phyloP scores from a whole-genome alignment of 2,888 invertebrate genomes.

The Sinopyrophorus schimmeli region DNA sequence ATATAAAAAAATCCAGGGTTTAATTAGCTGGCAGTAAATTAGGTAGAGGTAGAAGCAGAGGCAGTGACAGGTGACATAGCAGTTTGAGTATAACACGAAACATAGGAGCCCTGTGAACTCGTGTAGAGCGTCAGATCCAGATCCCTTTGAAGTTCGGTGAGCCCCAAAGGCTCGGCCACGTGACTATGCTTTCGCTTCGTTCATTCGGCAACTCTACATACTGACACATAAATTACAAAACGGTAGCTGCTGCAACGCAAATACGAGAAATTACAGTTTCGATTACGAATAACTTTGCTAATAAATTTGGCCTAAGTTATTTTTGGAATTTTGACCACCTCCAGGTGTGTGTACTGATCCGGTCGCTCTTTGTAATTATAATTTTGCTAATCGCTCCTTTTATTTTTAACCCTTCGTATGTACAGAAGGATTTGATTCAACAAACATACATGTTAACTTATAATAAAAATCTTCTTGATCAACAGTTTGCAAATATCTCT shows the following conservation, averaged over 20 bases:
- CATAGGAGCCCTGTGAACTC: constrained; percentile 23
- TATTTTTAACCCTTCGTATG: no score
- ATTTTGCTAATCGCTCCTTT: no score
- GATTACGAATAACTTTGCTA: constrained; percentile 15
- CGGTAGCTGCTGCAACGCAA: constrained; percentile 17
- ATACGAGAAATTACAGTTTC: constrained; percentile 21
- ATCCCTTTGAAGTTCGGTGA: constrained; percentile 41
- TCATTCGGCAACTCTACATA: constrained; percentile 24
- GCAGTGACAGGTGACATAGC: constrained; percentile 31
- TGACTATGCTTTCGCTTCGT: constrained; percentile 22
- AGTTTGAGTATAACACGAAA: constrained; percentile 23
- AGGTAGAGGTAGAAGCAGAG: constrained; percentile 27
- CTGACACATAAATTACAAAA: constrained; percentile 28
- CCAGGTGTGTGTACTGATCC: no score
- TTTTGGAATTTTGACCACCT: constrained; percentile 14
- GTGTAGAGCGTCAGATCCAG: constrained; percentile 42
- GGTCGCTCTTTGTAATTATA: no score
- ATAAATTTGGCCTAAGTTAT: constrained; percentile 14
- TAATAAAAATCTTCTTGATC: no score
- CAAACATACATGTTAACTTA: no score
- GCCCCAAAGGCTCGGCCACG: constrained; percentile 29
- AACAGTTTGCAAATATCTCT: no score
- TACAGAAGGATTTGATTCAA: no score
- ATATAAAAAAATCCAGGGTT: constrained; percentile 18
- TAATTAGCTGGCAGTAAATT: constrained; percentile 32